These are phyloP conservation scores for Puffinus mauretanicus DNA, from an alignment of 2,113 vertebrate species.

Conservation along the genomic window DNA sequence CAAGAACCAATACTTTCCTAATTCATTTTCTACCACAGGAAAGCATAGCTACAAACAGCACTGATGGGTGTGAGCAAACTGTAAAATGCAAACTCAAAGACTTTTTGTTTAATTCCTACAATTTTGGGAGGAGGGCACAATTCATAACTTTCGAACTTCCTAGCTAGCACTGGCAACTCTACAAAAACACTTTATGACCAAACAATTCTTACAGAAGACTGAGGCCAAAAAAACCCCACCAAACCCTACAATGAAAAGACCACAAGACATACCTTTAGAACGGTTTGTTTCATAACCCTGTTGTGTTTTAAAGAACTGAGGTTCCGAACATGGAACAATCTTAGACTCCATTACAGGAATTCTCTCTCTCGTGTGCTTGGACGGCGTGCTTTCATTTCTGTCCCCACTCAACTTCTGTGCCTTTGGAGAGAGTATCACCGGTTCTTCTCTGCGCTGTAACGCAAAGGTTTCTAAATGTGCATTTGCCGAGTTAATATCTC, in stretches of 20 bases:
- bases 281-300: conserved; percentile 54
- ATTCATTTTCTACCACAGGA: background rate
- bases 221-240: accelerated
- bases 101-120: background rate
- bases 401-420: background rate
- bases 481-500: background rate
- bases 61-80: background rate
- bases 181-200: background rate
- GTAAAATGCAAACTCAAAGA: background rate
- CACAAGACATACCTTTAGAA: conserved; percentile 63
- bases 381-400: background rate
- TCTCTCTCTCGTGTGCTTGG: conserved; percentile 16
- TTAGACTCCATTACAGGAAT: conserved; percentile 53
- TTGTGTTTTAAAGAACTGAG: conserved; percentile 30
- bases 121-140: background rate
- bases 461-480: background rate
- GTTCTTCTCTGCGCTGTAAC: conserved; percentile 2
- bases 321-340: conserved; percentile 51
- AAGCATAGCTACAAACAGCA: background rate
- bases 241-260: background rate
- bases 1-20: background rate
- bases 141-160: background rate
- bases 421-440: conserved; percentile 15
- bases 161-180: background rate
- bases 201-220: background rate